Base-by-base conservation (phyloP, 1,140 invertebrate species). In the Drosophila nasuta region DNA sequence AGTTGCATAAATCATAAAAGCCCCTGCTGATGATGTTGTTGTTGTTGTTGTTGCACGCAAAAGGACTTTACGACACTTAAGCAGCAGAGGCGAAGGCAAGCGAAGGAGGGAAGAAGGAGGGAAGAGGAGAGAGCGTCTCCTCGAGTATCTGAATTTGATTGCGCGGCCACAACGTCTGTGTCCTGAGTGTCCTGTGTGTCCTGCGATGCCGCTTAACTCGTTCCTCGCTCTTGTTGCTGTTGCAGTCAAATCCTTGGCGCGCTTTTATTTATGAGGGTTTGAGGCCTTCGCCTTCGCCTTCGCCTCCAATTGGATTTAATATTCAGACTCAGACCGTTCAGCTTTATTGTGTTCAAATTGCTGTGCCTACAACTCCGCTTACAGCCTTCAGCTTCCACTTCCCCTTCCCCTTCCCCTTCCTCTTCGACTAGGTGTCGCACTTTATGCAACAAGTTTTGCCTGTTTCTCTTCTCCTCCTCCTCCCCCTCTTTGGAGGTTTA, bases 1-100 rank as follows among this genome's bases (percentile, higher is more conserved):
- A 89, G 85, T 89, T 89, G 85, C 85, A 89, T 89, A 89, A 89
- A 89, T 89, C 85, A 89, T 89, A 89, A 89, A 89, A 89, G 73
- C 77, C 69, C 64, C 59, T 59, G 45, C 58, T 46, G 25, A 52
- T 66, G 68, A 20, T 49, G 58, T 59, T 57, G 38, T 41, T 70
- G 60, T 77, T 81, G 75, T 57, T 73, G 75, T 59, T 68, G 75
- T 57, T 48, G 33, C 49, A 52, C 74, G 68, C 68, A 62, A 72
- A 73, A 81, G 75, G 85, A 89, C 85, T 89, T 89, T 85, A 89
- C 81, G 85, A 89, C 85, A 89, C 85, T 88, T 89, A 89, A 89
- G 85, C 78, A 81, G 66, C 72, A 56, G 45, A 30, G 35, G 41
- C 62, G 58, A 64, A 60, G 46, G 30, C 10, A 48, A 3, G 51